Conservation (phyloP, 30 jellyfish, hydroid and myxozoan genomes). For the Phacellophora camtschatica region DNA sequence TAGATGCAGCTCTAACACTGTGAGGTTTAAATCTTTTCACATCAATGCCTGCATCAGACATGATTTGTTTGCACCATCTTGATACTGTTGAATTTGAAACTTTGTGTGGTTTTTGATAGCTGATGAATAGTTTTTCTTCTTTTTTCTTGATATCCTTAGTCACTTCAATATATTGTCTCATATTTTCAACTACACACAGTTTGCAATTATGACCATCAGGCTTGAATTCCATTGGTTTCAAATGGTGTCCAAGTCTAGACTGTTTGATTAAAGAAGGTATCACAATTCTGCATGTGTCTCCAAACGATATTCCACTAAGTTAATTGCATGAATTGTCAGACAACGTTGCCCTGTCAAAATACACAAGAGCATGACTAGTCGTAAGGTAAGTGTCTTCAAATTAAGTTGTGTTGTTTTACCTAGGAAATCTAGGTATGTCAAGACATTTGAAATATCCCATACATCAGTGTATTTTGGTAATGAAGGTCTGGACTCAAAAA, state of each 20-base stretch:
- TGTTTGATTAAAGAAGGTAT: neutral
- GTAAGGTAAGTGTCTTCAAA: neutral
- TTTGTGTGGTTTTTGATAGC: constrained; percentile 26
- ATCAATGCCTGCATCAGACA: constrained; percentile 17
- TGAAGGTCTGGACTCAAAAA: neutral
- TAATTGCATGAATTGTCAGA: neutral
- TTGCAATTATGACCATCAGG: neutral
- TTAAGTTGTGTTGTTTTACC: too few relatives aligned
- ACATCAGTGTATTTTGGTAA: neutral
- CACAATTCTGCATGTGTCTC: constrained; percentile 13
- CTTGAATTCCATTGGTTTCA: neutral
- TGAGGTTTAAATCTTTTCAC: constrained; percentile 4
- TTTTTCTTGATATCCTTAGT: neutral
- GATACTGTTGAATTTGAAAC: constrained; percentile 1
- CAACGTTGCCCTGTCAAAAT: neutral
- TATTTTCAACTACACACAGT: constrained; percentile 13
- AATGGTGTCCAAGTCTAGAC: constrained; percentile 6
- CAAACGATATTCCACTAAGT: neutral
- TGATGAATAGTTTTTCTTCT: neutral
- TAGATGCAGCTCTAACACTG: constrained; percentile 33
- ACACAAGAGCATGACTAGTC: neutral
- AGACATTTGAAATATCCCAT: neutral
- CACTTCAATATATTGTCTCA: neutral
- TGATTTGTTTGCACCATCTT: constrained; percentile 22
- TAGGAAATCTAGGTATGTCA: neutral